Evolutionary conservation across 35 echinoderm and acorn worm species (phyloP).

Genomic region (Diadema setosum): DNA sequence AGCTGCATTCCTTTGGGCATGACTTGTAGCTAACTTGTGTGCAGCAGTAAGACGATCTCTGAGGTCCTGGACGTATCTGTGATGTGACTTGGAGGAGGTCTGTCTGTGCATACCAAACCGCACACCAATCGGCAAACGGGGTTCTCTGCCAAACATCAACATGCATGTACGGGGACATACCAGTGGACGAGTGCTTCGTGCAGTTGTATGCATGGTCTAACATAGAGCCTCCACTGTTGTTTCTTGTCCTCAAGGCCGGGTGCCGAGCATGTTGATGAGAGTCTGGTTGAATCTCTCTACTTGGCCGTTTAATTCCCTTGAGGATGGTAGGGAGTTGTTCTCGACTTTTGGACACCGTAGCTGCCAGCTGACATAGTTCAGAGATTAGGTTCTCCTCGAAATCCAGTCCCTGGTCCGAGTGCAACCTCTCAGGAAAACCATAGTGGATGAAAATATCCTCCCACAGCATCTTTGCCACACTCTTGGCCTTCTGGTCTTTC

Average conservation of each 20-base stretch:
- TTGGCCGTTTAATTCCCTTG: no score
- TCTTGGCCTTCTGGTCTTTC: conserved; percentile 63
- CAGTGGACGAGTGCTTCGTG: conserved; percentile 10
- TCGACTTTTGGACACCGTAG: conserved; percentile 29
- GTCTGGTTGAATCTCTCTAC: no score
- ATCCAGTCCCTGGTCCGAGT: no score
- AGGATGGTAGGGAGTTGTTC: conserved; percentile 74
- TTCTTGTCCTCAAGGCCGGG: no score
- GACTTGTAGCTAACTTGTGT: not conserved
- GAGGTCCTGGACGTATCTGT: not conserved
- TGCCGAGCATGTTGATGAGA: no score
- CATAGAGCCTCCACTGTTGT: conserved; percentile 18
- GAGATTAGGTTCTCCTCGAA: conserved; percentile 50
- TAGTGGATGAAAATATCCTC: no score
- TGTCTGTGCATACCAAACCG: not conserved
- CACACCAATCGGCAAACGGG: conserved; percentile 13
- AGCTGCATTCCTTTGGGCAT: no score
- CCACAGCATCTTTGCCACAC: conserved; percentile 37
- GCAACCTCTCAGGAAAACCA: no score
- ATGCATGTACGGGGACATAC: conserved; percentile 38
- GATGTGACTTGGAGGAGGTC: not conserved
- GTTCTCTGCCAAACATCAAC: conserved; percentile 50
- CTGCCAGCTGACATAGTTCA: conserved; percentile 32
- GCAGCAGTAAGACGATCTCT: not conserved
- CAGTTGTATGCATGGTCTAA: conserved; percentile 67